phyloP scores from a whole-genome alignment of 2,113 vertebrate species.

The Buteo buteo region DNA sequence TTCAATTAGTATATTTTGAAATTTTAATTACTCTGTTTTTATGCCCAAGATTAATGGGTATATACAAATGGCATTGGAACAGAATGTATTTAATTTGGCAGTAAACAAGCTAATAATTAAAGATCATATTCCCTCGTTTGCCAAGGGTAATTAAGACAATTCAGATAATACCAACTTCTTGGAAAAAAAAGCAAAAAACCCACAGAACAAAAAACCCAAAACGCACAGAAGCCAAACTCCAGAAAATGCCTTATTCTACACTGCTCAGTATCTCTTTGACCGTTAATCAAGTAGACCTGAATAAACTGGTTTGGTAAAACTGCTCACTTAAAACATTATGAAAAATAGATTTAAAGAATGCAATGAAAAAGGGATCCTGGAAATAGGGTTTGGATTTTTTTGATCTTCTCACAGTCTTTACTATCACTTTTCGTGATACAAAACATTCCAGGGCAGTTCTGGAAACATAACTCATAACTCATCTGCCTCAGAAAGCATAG shows the following conservation, averaged over 20 bases:
- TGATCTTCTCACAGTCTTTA: rapidly evolving
- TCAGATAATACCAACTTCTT: neutral
- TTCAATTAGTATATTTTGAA: neutral
- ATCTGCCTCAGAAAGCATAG: neutral
- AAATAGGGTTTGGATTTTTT: rapidly evolving
- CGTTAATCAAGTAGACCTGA: neutral
- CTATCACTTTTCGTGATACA: neutral
- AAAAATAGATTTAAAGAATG: neutral
- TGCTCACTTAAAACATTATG: neutral
- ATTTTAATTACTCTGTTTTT: neutral
- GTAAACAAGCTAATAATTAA: neutral
- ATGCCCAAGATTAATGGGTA: neutral
- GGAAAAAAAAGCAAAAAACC: neutral
- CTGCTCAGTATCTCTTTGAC: neutral
- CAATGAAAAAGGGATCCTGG: neutral
- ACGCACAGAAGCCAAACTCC: neutral
- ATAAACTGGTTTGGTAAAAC: neutral
- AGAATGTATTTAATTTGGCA: neutral
- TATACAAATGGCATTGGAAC: neutral
- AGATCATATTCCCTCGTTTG: neutral
- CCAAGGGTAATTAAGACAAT: neutral
- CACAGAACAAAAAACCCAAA: neutral
- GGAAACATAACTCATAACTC: neutral
- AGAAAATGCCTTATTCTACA: neutral
- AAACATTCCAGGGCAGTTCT: neutral